Evolutionary conservation across 2,888 invertebrate species (phyloP).

Genomic region (Dione vanillae): DNA sequence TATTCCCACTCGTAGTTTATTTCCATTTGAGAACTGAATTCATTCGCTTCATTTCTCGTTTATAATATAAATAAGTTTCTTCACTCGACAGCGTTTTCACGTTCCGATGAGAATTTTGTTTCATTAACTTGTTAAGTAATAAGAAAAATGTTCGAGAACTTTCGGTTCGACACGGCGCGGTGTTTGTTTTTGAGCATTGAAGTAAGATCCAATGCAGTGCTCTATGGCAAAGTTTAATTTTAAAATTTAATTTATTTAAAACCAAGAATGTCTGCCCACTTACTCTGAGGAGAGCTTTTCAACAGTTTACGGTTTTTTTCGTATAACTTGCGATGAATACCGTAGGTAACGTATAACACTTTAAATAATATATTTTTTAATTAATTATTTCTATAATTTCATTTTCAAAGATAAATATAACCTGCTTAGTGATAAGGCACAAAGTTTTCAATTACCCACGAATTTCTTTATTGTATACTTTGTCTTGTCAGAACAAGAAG

Average conservation of each 20-base stretch:
- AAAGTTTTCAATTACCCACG: no score
- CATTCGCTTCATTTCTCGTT: conserved; percentile 37
- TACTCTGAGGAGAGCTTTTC: not conserved
- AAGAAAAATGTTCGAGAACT: conserved; percentile 27
- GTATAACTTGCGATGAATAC: not conserved
- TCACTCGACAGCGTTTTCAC: conserved; percentile 43
- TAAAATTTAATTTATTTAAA: conserved; percentile 33
- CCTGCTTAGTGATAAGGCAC: no score
- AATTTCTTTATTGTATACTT: no score
- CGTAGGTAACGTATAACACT: not conserved
- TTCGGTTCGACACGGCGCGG: no score
- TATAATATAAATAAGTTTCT: conserved; percentile 43
- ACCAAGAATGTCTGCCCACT: conserved; percentile 16
- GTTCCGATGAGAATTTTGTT: conserved; percentile 44
- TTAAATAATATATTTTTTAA: not conserved
- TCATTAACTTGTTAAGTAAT: conserved; percentile 41
- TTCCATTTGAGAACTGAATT: conserved; percentile 24
- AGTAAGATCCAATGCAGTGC: conserved; percentile 37
- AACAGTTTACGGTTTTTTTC: not conserved
- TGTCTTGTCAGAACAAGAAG: no score
- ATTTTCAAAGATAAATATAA: not conserved
- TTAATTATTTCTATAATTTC: not conserved
- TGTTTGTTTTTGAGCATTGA: conserved; percentile 36
- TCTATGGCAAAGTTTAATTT: conserved; percentile 25
- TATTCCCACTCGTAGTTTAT: conserved; percentile 37